Evolutionary conservation across 2,797 vertebrate species (phyloP), one percentile per base, ranked within the genome.

Genomic region (Enteromius viviparus): DNA sequence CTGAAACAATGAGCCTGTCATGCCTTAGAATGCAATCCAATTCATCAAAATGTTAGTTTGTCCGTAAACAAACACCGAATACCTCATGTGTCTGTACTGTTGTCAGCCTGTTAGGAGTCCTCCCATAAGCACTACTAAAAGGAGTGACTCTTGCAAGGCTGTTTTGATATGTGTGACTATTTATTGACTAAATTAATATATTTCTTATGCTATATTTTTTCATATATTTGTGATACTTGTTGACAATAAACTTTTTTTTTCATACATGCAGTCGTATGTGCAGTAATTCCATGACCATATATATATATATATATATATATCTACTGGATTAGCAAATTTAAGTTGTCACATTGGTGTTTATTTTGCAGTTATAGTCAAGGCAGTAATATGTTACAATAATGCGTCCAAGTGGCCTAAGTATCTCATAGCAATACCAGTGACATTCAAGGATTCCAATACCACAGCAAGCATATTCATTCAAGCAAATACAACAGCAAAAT

Each of bases 161-260:
- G 94, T 91, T 89, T 94, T 95, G 94, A 95, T 94, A 93, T 95
- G 92, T 95, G 91, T 93, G 71, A 82, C 81, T 95, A 96, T 95
- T 96, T 96, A 99, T 98, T 99, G 96, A 95, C 94, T 94, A 96
- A 97, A 98, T 95, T 99, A 99, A 99, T 99, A 98, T 99, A 99
- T 99, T 94, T 95, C 87, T 90, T 92, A 91, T 89, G 89, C 62
- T 93, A 91, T 95, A 93, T 62, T 83, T 83, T 94, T 95, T 95
- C 95, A 89, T 90, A 93, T 89, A 66, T 92, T 90, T 93, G 88
- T 92, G 86, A 79, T 87, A 91, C 91, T 94, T 94, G 93, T 94
- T 94, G 55, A 88, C 85, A 78, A 95, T 95, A 95, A 95, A 95
- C 78, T 77, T 85, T 85, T 86, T 93, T 84, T 92, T 93, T 93